Base-by-base conservation (phyloP, 1,140 invertebrate species). In the Subanguina moxae region DNA sequence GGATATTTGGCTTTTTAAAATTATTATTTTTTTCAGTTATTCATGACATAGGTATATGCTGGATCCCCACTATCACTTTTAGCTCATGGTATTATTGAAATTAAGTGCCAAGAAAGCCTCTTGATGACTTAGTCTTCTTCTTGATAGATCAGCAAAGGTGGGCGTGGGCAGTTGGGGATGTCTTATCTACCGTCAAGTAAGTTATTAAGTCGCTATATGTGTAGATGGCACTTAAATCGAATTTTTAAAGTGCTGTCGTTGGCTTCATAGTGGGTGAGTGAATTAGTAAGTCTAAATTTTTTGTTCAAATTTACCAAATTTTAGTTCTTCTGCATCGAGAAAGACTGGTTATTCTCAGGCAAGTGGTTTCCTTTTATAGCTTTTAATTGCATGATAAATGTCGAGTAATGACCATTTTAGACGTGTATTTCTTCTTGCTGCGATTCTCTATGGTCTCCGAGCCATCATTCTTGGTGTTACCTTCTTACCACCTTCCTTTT, bases 151-250 rank as follows among this genome's bases (percentile, higher is more conserved):
- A 82, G 64, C 80, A 82, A 57, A 62, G 77, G 61, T 82, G 80
- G 80, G 80, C 80, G 9, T 82, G 80, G 80, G 61, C 75, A 23
- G 78, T 82, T 28, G 80, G 80, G 15, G 80, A 82, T 64, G 80
- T 82, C 1, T 68, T 82, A 9, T 82, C 80, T 8, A 82, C 80
- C 43, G 68, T 82, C 11, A 81, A 78, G 78, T 80, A 69, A 58
- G 59, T 21, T 61, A 25, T 63, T 64, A 45, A n/a, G n/a, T n/a
- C 32, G 11, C 11, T 38, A 38, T 3, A 5, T 43, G 46, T 76
- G 59, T 45, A 59, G 63, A 30, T 30, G 21, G 13, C 11, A 42
- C 9, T 62, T 38, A 15, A 57, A 7, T 48, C 68, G 46, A 21
- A 1, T 38, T 3, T 1, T n/a, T 32, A 32, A 67, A 38, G 78